Evolutionary conservation across 2,797 vertebrate species (phyloP), one percentile per base, ranked within the genome.

Genomic region (Hafferia zeledoni): DNA sequence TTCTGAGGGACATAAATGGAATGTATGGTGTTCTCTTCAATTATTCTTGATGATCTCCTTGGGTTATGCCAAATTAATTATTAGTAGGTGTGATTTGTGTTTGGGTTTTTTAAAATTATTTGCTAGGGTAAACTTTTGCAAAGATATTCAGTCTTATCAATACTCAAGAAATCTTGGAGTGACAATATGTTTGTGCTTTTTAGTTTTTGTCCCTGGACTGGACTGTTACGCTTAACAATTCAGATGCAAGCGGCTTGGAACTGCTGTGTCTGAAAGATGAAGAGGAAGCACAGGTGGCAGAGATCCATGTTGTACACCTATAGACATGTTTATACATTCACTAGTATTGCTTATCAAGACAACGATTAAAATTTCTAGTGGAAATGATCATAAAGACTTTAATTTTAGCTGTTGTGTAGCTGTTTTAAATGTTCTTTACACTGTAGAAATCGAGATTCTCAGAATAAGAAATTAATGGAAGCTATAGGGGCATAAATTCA

Each of bases 111-210:
- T 5, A n/a, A 18, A 20, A 30, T 52, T 85, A 56, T 63, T 82
- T 94, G 24, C 64, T 83, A 24, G 23, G 14, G 28, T 50, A 57
- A 80, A 49, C 10, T 83, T 87, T 87, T 28, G 33, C 13, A 9
- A 79, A 89, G 31, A 33, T 39, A 17, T 19, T 65, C 11, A 31
- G 14, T 85, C 27, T 60, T 68, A 53, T 3, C 5, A 12, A 19
- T 81, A 23, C 43, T 60, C 19, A 59, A 23, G 61, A 76, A 85
- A 49, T 3, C 37, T 80, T 49, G 18, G 17, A 67, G 27, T 0
- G 0, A 7, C 27, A 10, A 0, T 67, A 13, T 27, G 9, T 6
- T 74, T 69, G 71, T 55, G 28, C 7, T 59, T 53, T 77, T 56
- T 6, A 56, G 17, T 75, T 90, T 84, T 81, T 76, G 16, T 55